These are phyloP conservation scores for Dendrolimus pini DNA, from an alignment of 2,888 invertebrate species.

Conservation along the genomic window DNA sequence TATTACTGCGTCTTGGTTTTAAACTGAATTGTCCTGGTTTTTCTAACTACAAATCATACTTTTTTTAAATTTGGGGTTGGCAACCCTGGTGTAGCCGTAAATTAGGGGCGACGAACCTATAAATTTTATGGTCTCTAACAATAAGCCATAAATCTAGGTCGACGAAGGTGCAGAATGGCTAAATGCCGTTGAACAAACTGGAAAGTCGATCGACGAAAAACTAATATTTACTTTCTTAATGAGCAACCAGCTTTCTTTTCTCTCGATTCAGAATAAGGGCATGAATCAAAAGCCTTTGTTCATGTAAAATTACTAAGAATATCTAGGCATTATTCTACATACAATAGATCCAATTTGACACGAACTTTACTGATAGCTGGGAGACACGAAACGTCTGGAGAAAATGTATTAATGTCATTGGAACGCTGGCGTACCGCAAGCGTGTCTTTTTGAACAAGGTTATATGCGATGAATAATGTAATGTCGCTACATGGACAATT, in stretches of 20 bases:
- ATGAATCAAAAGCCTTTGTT: background rate
- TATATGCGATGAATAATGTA: background rate
- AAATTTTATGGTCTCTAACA: conserved; percentile 45
- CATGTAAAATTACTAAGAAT: background rate
- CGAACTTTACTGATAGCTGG: conserved; percentile 29
- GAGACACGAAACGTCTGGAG: conserved; percentile 35
- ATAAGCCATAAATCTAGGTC: conserved; percentile 46
- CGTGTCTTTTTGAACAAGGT: conserved; percentile 26
- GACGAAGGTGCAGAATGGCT: conserved; percentile 17
- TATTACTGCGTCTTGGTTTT: too few species aligned
- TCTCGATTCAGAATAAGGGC: background rate
- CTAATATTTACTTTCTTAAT: conserved; percentile 17
- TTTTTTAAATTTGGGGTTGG: too few species aligned
- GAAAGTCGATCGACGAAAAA: conserved; percentile 27
- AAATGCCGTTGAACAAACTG: conserved; percentile 10
- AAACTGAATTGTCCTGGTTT: too few species aligned
- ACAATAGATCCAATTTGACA: conserved; percentile 27
- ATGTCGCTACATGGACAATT: too few species aligned
- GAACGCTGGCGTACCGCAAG: conserved; percentile 12
- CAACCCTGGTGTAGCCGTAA: conserved; percentile 3
- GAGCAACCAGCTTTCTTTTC: conserved; percentile 5
- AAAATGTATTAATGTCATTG: conserved; percentile 22
- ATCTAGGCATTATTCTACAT: background rate
- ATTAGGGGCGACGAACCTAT: conserved; percentile 31
- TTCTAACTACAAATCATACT: too few species aligned